Base-by-base conservation (phyloP, 2,113 vertebrate genomes). In the Archocentrus centrarchus region DNA sequence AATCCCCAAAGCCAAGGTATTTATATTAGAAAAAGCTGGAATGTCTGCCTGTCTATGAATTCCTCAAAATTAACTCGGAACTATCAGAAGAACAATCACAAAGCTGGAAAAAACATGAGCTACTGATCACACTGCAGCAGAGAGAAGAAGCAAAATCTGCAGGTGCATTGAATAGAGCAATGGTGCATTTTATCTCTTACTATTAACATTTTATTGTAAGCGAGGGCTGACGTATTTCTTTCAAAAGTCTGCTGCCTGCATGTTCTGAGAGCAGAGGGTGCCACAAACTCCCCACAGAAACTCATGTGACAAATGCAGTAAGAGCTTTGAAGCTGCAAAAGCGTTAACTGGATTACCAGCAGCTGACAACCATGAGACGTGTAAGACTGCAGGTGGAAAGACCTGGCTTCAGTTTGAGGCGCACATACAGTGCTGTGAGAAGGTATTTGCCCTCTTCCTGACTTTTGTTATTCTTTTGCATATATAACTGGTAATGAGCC, bases 241-340 rank as follows among this genome's bases (percentile, higher is more conserved):
- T n/a, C 3, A 9, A 57, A 57, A 2, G 53, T 57, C 53, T 57
- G 35, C 22, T 80, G 58, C 30, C 57, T 79, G 39, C 18, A 24
- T 41, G 32, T 17, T 68, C 13, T 37, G 13, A 47, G 80, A 80
- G 68, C 20, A 58, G 39, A 84, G 41, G 79, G 11, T 20, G 57
- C 61, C 41, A 30, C 60, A 70, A 27, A 27, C 27, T 27, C 27
- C 27, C 27, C 27, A 27, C 27, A 27, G 35, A 77, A 86, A 86
- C 58, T 47, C 22, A 24, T 24, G 81, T 83, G 83, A 79, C 81
- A 85, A 86, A 90, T 91, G 83, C 77, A 58, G 79, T 70, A 8
- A 88, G 75, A 76, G 63, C 77, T 83, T 60, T 77, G 32, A 77
- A 58, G 73, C 62, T 83, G 80, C 60, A 77, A 81, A 83, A 81